Evolutionary conservation across 1,140 invertebrate genomes (phyloP).

Genomic region (Harpegnathos saltator): DNA sequence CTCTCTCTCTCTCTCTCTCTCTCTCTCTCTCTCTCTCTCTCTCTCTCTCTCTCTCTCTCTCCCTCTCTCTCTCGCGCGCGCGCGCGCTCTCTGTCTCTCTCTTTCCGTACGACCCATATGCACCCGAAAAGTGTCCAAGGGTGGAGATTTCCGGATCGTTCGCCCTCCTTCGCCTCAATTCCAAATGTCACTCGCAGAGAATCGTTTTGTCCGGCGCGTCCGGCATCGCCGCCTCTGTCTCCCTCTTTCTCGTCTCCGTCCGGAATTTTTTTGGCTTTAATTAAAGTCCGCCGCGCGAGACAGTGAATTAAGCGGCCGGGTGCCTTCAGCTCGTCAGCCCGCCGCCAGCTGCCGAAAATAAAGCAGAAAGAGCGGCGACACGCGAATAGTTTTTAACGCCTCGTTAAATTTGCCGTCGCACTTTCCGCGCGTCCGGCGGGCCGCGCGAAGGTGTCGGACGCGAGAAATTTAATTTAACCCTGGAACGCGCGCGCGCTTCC

Average conservation of each 20-base stretch:
- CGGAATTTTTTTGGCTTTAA: constrained; percentile 69
- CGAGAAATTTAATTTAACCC: constrained; percentile 60
- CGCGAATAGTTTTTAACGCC: constrained; percentile 61
- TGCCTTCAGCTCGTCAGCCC: constrained; percentile 39
- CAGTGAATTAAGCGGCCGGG: constrained; percentile 58
- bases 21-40: not conserved
- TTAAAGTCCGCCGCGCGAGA: constrained; percentile 65
- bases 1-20: not conserved
- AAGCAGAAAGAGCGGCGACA: constrained; percentile 36
- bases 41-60: not conserved
- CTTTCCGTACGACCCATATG: constrained; percentile 26
- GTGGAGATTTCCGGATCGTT: constrained; percentile 36
- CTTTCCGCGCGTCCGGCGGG: constrained; percentile 37
- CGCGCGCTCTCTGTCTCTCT: too few relatives aligned
- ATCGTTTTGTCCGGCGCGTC: constrained; percentile 60
- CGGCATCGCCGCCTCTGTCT: constrained; percentile 2
- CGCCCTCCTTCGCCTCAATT: constrained; percentile 40
- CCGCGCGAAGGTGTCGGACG: constrained; percentile 41
- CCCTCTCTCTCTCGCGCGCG: too few relatives aligned
- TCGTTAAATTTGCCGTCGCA: constrained; percentile 57
- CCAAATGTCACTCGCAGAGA: constrained; percentile 65
- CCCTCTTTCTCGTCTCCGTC: constrained; percentile 43
- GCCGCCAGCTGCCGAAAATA: constrained; percentile 47
- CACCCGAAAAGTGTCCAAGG: constrained; percentile 47
- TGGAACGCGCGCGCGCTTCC: constrained; percentile 34